phyloP scores from a whole-genome alignment of 2,113 vertebrate genomes.

The Agelaius phoeniceus region DNA sequence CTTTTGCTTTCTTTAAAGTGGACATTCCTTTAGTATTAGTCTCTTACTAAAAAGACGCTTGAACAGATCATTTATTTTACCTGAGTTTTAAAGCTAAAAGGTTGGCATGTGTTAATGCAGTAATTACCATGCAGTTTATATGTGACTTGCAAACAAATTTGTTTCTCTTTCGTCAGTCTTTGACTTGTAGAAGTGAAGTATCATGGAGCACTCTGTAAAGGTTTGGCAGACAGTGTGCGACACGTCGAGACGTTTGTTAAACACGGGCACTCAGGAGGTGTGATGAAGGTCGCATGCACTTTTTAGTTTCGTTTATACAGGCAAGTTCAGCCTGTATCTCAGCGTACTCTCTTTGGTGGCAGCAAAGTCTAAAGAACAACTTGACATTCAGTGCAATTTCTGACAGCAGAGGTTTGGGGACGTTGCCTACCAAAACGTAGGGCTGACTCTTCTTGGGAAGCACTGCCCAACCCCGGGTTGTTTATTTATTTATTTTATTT shows the following conservation, averaged over 20 bases:
- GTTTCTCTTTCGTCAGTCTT: neutral
- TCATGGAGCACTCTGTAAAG: neutral
- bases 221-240: neutral
- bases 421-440: neutral
- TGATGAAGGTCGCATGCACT: neutral
- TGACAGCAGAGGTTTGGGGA: neutral
- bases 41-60: neutral
- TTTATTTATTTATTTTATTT: too few species aligned
- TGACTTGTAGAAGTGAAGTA: neutral
- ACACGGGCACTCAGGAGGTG: neutral
- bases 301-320: neutral
- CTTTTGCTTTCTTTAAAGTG: neutral
- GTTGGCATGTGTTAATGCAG: neutral
- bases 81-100: neutral
- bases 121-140: neutral
- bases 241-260: neutral
- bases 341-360: neutral
- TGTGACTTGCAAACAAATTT: neutral
- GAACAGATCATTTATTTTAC: neutral
- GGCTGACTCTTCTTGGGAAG: neutral
- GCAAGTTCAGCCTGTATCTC: neutral
- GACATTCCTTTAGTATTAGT: neutral
- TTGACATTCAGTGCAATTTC: neutral
- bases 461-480: neutral
- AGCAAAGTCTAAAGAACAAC: neutral